These are phyloP conservation scores for Phalacrocorax pelagicus DNA, from an alignment of 2,113 vertebrate species.

Conservation along the genomic window DNA sequence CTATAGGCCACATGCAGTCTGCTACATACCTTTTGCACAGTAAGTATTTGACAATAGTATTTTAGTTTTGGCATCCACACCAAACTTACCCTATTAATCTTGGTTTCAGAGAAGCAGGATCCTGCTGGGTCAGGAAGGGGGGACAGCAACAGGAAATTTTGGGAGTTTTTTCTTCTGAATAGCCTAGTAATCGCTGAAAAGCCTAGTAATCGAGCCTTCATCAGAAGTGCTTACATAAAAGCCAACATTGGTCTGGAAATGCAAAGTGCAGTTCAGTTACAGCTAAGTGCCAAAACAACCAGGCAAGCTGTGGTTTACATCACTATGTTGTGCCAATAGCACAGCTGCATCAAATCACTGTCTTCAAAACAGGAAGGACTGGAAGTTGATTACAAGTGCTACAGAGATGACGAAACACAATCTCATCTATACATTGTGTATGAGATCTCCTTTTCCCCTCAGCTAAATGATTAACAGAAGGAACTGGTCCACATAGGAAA, in stretches of 20 bases:
- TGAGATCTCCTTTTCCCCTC: not conserved
- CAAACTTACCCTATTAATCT: not conserved
- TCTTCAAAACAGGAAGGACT: conserved; percentile 41
- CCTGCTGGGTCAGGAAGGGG: not conserved
- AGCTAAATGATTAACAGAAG: not conserved
- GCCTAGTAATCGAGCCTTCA: not conserved
- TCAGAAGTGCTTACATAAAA: not conserved
- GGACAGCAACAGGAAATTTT: not conserved
- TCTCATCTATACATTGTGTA: not conserved
- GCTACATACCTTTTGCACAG: not conserved
- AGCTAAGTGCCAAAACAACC: conserved; percentile 27
- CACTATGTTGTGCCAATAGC: not conserved
- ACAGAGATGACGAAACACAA: not conserved
- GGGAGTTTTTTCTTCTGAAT: not conserved
- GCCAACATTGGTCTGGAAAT: not conserved
- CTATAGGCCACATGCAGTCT: not conserved
- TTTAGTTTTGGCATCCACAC: not conserved
- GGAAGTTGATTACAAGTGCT: conserved; percentile 47
- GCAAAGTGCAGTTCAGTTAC: not conserved
- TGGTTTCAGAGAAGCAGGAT: not conserved
- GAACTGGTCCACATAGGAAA: not conserved
- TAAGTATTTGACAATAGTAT: not conserved
- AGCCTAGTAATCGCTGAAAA: not conserved
- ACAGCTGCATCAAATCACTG: conserved; percentile 59
- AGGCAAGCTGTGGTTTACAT: conserved; percentile 32